Percentiles rank a stretch among this genome's conserved stretches.
These are phyloP conservation scores for Columbina picui DNA, from an alignment of 2,113 vertebrate genomes.

Conservation along the genomic window DNA sequence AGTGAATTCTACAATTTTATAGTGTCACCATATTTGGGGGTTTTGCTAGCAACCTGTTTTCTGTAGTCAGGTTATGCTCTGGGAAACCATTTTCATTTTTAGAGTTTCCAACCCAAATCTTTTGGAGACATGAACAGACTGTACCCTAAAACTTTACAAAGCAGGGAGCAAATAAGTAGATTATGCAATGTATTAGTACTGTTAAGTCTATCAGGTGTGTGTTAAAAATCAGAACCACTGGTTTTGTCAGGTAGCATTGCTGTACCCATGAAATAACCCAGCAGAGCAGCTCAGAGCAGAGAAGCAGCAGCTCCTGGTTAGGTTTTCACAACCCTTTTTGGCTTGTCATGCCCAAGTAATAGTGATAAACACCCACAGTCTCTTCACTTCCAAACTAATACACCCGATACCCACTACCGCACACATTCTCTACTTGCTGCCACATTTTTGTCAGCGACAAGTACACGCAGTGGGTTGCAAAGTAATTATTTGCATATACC, in stretches of 20 bases:
- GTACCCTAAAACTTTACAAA: background rate
- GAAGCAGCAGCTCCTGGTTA: background rate
- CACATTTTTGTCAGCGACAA: background rate
- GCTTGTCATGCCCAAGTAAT: background rate
- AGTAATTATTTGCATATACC: background rate
- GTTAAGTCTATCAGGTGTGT: background rate
- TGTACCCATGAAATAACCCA: background rate
- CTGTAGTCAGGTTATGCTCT: background rate
- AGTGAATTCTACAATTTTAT: background rate
- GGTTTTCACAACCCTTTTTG: constrained; percentile 6
- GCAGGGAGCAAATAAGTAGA: background rate
- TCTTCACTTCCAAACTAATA: background rate
- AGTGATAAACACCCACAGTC: background rate
- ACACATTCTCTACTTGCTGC: background rate
- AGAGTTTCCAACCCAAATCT: background rate
- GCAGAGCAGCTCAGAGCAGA: background rate
- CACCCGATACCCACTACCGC: background rate
- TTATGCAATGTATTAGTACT: background rate
- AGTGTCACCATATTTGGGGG: background rate
- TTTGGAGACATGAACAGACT: background rate
- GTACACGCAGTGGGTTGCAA: background rate
- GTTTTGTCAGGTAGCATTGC: background rate
- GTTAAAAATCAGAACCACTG: background rate
- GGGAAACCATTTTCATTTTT: background rate
- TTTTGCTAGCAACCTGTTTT: background rate